Percentiles rank a stretch among this genome's conserved stretches.
phyloP scores from a whole-genome alignment of 2,888 invertebrate species.

The Venustoraphidia nigricollis region DNA sequence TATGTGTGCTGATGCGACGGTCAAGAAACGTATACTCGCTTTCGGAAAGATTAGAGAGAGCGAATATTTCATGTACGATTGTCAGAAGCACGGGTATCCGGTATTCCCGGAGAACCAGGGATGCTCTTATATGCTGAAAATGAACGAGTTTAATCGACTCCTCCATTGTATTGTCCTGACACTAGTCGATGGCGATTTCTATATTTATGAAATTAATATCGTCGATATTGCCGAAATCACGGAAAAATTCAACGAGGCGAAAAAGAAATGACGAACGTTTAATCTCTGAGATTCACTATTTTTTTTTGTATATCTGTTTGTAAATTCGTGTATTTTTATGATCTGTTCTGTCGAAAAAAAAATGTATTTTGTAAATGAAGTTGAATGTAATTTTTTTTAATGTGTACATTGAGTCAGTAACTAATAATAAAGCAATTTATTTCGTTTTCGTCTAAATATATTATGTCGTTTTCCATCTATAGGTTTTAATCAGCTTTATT shows the following conservation, averaged over 20 bases:
- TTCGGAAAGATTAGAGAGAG: constrained; percentile 24
- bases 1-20: constrained; percentile 35
- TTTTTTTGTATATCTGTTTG: not conserved
- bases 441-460: too few relatives aligned
- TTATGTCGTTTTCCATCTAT: too few relatives aligned
- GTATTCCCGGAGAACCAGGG: constrained; percentile 41
- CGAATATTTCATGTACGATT: constrained; percentile 54
- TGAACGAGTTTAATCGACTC: constrained; percentile 40
- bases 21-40: constrained; percentile 18
- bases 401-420: too few relatives aligned
- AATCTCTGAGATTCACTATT: too few relatives aligned
- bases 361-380: not conserved
- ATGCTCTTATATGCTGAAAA: constrained; percentile 38
- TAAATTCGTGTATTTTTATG: not conserved
- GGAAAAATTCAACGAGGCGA: not conserved
- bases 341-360: not conserved
- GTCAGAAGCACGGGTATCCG: constrained; percentile 42
- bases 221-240: constrained; percentile 10
- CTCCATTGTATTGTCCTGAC: constrained; percentile 46
- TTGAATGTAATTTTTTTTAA: not conserved
- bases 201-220: constrained; percentile 23
- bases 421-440: too few relatives aligned
- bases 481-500: too few relatives aligned
- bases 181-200: constrained; percentile 29
- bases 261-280: too few relatives aligned